Evolutionary conservation across 2,888 invertebrate genomes (phyloP), one percentile per base, ranked within the genome.

Genomic region (Catocala fraxini): DNA sequence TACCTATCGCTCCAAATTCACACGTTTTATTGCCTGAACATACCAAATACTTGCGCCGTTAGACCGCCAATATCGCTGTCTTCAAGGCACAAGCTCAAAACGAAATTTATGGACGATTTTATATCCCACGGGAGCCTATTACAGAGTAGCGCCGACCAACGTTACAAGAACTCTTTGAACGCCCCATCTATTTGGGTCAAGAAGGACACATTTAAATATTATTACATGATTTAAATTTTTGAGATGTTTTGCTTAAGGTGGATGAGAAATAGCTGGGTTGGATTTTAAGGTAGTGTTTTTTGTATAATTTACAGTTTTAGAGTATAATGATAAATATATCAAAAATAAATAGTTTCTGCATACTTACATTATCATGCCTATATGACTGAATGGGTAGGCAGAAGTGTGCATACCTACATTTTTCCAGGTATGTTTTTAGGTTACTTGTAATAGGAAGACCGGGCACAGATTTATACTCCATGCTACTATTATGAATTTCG

Each of bases 91-190:
- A 53, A 72, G 82, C 81, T 87, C 84, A 84, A 87, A 89, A 89
- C 81, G 82, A 84, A 90, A 90, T 90, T 91, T 90, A 90, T 88
- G 82, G 79, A 69, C 84, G 83, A 86, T 87, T 89, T 88, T 87
- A 87, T 89, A 83, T 86, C 89, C 87, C 84, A 76, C 73, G 86
- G 86, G 89, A 89, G 84, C 86, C 84, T 86, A 89, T 91, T 89
- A 90, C 84, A 68, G 59, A 63, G 71, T 77, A 65, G 66, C 58
- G 68, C 68, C 73, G 72, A 49, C 85, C 80, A 83, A 59, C 57
- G 63, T 78, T 79, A 72, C 59, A 49, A 64, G 76, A 74, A 62
- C 73, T 70, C 68, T 65, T 60, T 54, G 59, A 72, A 70, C 49
- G 55, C 63, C 61, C 74, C 71, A 69, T 63, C 54, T 54, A 76